Base-by-base conservation (phyloP, 1,140 invertebrate genomes). In the Physella acuta region DNA sequence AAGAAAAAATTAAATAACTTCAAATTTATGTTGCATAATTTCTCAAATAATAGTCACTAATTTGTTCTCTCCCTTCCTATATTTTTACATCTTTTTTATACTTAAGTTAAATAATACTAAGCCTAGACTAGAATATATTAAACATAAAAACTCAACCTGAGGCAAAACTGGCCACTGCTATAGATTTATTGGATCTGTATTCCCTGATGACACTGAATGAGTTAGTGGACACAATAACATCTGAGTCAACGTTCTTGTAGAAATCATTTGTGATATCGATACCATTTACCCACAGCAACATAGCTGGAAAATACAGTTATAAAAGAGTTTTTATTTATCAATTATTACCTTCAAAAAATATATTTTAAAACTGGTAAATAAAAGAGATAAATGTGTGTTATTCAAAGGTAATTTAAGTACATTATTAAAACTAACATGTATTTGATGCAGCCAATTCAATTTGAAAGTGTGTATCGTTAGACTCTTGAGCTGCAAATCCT, bases 181-280 rank as follows among this genome's bases (percentile, higher is more conserved):
- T 2, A 24, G 28, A 24, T 37, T 34, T 44, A 30, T 56, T 53
- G 26, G 17, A n/a, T 4, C 30, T 70, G 31, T 16, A 60, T 36
- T 60, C 58, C 20, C 58, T 3, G 5, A 34, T 37, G 2, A 63
- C n/a, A 28, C 17, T 51, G 44, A 56, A 34, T 0, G n/a, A 24
- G 30, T 70, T 60, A 0, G 11, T 61, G 3, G 30, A 58, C 4
- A 60, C 44, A 33, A n/a, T 4, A 37, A 60, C n/a, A n/a, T 34
- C 30, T 20, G 20, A 17, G 16, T 3, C n/a, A 51, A 3, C 0
- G 0, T 68, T 26, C 20, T 53, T 34, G 37, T 55, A 49, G 56
- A 69, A 69, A 17, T 52, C 31, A 3, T 31, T 69, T 0, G 51
- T 69, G 11, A 59, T 20, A 17, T 69, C 49, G 8, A 26, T 39